phyloP scores from a whole-genome alignment of 2,113 vertebrate genomes.

The Aphelocoma coerulescens region DNA sequence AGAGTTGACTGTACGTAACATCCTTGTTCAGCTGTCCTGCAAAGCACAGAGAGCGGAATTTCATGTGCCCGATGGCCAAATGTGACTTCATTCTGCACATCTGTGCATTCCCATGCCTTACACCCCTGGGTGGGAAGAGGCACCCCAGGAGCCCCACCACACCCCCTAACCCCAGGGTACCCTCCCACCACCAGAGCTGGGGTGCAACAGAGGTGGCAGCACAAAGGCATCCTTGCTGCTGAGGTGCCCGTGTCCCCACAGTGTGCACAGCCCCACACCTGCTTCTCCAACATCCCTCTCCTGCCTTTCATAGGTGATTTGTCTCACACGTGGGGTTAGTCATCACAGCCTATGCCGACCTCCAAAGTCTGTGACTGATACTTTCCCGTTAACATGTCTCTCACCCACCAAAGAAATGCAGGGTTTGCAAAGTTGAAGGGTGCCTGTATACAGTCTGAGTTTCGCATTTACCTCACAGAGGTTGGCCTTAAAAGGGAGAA shows the following conservation, averaged over 20 bases:
- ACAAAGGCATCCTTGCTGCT: background rate
- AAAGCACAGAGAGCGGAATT: background rate
- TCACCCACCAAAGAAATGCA: background rate
- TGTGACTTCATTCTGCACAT: background rate
- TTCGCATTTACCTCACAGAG: background rate
- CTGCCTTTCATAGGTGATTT: background rate
- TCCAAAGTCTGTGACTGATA: background rate
- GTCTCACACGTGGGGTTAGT: background rate
- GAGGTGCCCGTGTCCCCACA: background rate
- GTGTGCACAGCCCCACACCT: background rate
- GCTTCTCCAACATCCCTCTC: background rate
- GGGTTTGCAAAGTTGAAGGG: background rate
- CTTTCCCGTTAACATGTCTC: background rate
- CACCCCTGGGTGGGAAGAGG: background rate
- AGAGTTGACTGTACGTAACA: conserved; percentile 69
- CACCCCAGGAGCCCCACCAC: background rate
- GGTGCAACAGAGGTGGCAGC: background rate
- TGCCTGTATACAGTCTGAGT: background rate
- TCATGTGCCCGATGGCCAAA: background rate
- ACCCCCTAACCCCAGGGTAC: background rate
- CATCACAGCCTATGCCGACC: background rate
- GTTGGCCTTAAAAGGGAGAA: conserved; percentile 6
- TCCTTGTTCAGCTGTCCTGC: conserved; percentile 77
- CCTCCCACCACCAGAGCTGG: background rate
- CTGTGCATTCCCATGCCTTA: background rate